These are phyloP conservation scores for Phylloscopus whistleri DNA, from an alignment of 2,113 vertebrate genomes.

Conservation along the genomic window DNA sequence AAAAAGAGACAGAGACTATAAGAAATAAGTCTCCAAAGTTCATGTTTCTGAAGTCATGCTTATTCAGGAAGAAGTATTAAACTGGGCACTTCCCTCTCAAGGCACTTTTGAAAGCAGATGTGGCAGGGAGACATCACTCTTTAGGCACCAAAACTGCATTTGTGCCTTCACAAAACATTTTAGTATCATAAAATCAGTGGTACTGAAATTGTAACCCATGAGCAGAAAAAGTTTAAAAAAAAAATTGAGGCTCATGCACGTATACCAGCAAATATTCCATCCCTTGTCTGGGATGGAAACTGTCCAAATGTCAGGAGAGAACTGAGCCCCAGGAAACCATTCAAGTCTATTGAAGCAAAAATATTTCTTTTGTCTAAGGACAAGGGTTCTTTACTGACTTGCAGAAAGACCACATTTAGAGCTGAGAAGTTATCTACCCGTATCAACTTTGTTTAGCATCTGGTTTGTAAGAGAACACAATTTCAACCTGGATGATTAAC, in stretches of 20 bases:
- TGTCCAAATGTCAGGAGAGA: background rate
- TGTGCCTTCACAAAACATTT: background rate
- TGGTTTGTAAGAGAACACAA: background rate
- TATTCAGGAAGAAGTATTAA: background rate
- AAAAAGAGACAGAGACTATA: background rate
- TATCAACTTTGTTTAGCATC: background rate
- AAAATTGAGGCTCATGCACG: background rate
- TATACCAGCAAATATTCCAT: background rate
- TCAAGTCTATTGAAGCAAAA: background rate
- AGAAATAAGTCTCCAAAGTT: background rate
- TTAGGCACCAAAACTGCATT: background rate
- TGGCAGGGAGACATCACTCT: background rate
- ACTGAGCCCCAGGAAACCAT: background rate
- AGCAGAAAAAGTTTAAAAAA: background rate
- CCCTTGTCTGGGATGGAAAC: background rate
- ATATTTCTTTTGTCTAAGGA: conserved; percentile 20
- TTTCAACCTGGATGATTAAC: background rate
- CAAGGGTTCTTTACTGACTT: background rate
- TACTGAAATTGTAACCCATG: background rate
- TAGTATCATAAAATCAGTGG: background rate
- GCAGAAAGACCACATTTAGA: background rate
- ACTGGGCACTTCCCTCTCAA: background rate
- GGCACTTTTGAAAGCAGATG: background rate
- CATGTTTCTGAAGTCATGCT: background rate
- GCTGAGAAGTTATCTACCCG: background rate